A percentile compares a stretch with the other conserved stretches of the same genome.
Conservation (phyloP, 2,797 vertebrate genomes). For the Sylvia borin region DNA sequence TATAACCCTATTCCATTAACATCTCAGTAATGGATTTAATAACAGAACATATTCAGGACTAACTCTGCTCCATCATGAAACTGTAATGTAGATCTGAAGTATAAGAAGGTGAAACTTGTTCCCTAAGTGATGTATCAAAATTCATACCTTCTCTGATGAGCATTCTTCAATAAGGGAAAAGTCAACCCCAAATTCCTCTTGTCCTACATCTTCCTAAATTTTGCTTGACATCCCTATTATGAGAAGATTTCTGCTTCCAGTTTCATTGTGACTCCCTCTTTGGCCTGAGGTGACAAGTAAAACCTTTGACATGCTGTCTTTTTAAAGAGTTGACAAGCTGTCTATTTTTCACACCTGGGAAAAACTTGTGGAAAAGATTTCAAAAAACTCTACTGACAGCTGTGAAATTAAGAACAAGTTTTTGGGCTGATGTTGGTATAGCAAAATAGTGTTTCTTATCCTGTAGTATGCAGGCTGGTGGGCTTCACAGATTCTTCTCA, state of each 20-base stretch:
- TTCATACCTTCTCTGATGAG: neutral
- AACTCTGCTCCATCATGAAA: neutral
- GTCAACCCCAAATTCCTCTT: neutral
- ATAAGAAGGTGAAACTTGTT: neutral
- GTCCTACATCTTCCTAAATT: neutral
- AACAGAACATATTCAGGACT: neutral
- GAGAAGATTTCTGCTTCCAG: neutral
- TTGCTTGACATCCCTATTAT: neutral
- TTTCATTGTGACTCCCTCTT: neutral
- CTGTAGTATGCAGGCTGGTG: neutral
- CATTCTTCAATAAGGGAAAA: neutral
- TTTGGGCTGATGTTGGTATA: neutral
- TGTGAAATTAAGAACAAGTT: neutral
- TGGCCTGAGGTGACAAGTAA: neutral
- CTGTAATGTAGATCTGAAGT: neutral
- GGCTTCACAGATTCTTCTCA: neutral
- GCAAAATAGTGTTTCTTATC: neutral
- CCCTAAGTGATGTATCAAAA: neutral
- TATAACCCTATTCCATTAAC: neutral
- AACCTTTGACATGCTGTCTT: neutral
- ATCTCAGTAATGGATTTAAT: neutral
- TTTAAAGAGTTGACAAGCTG: neutral
- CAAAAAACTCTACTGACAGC: neutral
- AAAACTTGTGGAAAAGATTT: neutral
- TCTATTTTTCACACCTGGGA: neutral